Percentiles rank a stretch among this genome's conserved stretches.
phyloP scores from a whole-genome alignment of 92 coral and sea anemone genomes.

The Parazoanthus swiftii region DNA sequence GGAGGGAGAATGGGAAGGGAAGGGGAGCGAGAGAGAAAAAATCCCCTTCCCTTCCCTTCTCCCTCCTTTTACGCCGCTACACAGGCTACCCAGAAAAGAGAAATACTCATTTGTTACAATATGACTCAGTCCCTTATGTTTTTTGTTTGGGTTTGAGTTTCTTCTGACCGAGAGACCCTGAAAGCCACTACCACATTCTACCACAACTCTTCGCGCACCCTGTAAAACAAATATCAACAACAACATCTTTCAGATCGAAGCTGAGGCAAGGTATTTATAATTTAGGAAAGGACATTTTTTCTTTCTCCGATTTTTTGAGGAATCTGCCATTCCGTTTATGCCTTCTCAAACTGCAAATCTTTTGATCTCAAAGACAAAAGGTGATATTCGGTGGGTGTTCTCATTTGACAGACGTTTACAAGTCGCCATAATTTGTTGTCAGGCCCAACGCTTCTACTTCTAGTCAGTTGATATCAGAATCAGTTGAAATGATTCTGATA shows the following conservation, averaged over 20 bases:
- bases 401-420: neutral
- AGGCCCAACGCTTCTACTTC: too few species aligned
- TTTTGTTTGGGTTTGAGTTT: neutral
- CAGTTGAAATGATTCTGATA: neutral
- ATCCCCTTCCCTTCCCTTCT: too few species aligned
- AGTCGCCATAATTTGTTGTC: neutral
- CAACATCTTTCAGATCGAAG: neutral
- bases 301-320: neutral
- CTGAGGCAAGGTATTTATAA: neutral
- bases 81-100: too few species aligned
- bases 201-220: conserved; percentile 33
- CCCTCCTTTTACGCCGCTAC: too few species aligned
- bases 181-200: neutral
- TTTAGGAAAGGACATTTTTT: neutral
- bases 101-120: neutral
- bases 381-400: neutral
- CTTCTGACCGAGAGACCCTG: conserved; percentile 33
- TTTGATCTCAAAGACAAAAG: neutral
- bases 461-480: neutral
- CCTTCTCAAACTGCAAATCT: neutral
- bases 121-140: neutral
- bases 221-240: conserved; percentile 23
- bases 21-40: too few species aligned
- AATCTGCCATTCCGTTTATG: neutral
- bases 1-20: too few species aligned